A percentile compares a stretch with the other conserved stretches of the same genome.
These are phyloP conservation scores for Passerina amoena DNA, from an alignment of 2,113 vertebrate species.

Conservation along the genomic window DNA sequence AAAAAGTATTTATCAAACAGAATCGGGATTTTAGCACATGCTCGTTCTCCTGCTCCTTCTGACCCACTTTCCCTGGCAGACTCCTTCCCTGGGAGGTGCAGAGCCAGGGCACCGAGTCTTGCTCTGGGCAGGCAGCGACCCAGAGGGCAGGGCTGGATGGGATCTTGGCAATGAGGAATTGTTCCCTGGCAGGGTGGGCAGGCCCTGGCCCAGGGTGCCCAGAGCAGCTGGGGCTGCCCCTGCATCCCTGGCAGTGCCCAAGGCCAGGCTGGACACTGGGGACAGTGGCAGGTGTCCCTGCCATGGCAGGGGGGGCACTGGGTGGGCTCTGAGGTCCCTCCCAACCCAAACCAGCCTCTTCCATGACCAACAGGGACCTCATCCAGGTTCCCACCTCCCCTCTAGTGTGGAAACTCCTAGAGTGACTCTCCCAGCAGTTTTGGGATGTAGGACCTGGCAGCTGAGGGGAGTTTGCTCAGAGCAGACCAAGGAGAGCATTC, in stretches of 20 bases:
- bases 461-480: neutral
- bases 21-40: neutral
- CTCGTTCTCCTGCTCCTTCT: rapidly evolving
- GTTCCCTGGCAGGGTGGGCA: neutral
- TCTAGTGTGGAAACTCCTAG: rapidly evolving
- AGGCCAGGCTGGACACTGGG: neutral
- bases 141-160: neutral
- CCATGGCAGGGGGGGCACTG: neutral
- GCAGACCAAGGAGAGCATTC: neutral
- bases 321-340: rapidly evolving
- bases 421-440: neutral
- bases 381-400: neutral
- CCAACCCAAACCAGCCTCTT: rapidly evolving
- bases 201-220: neutral
- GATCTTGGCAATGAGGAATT: neutral
- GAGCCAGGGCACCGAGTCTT: neutral
- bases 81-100: neutral
- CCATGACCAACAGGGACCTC: neutral
- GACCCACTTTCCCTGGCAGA: neutral
- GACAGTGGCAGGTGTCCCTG: neutral
- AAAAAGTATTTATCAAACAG: neutral
- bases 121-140: neutral
- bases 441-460: neutral
- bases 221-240: neutral
- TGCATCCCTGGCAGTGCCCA: neutral